phyloP scores from a whole-genome alignment of 2,113 vertebrate genomes.

The Oryzias woworae region DNA sequence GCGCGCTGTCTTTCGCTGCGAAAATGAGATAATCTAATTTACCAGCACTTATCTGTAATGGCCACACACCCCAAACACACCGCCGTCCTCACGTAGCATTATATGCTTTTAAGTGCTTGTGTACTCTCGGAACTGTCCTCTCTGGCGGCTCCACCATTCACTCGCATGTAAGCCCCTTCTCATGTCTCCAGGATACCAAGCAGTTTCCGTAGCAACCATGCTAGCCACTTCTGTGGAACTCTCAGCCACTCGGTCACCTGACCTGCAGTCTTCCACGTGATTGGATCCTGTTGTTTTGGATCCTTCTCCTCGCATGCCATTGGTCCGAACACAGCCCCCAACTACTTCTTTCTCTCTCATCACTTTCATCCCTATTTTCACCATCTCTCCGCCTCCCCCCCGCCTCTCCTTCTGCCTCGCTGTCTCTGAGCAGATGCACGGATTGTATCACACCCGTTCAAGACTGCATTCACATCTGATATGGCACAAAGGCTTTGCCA shows the following conservation, averaged over 20 bases:
- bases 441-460: constrained; percentile 26
- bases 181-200: constrained; percentile 69
- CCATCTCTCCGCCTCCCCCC: not conserved
- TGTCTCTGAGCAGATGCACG: constrained; percentile 11
- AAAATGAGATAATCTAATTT: constrained; percentile 48
- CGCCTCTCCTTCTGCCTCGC: constrained; percentile 18
- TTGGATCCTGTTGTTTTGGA: constrained; percentile 49
- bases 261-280: constrained; percentile 33
- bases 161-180: constrained; percentile 52
- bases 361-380: not conserved
- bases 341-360: constrained; percentile 1
- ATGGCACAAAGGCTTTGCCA: constrained; percentile 12
- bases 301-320: constrained; percentile 24
- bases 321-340: constrained; percentile 23
- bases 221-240: constrained; percentile 51
- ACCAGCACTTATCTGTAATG: constrained; percentile 44
- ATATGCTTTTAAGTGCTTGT: not conserved
- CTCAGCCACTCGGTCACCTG: constrained; percentile 49
- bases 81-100: not conserved
- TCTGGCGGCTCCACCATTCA: constrained; percentile 43
- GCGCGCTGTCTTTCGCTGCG: constrained; percentile 31
- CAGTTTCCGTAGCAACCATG: constrained; percentile 69
- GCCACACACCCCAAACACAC: not conserved
- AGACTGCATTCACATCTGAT: constrained; percentile 17
- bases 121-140: constrained; percentile 5